Evolutionary conservation across 2,797 vertebrate genomes (phyloP).

Genomic region (Chromobotia macracanthus): DNA sequence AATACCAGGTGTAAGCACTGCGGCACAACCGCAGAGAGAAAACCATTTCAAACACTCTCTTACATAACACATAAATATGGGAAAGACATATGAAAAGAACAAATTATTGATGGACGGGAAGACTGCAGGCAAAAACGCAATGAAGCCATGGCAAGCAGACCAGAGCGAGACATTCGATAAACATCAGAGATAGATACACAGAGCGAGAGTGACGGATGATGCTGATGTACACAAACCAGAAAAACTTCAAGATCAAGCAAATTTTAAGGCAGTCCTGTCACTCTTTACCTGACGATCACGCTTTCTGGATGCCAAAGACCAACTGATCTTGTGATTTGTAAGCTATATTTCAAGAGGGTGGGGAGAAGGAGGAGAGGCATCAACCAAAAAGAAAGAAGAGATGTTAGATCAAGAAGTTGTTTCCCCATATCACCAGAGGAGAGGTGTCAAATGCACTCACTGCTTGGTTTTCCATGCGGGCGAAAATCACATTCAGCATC

Average conservation of each 20-base stretch:
- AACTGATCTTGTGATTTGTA: constrained; percentile 88
- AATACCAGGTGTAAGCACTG: not conserved
- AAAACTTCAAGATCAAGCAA: constrained; percentile 76
- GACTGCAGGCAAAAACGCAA: constrained; percentile 52
- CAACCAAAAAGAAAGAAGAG: constrained; percentile 78
- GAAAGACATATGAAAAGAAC: constrained; percentile 32
- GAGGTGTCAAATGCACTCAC: constrained; percentile 78
- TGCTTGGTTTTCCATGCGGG: constrained; percentile 99
- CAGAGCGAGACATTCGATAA: constrained; percentile 60
- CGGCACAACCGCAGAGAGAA: constrained; percentile 2
- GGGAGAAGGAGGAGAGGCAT: constrained; percentile 70
- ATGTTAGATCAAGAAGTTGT: constrained; percentile 51
- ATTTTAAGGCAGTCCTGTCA: constrained; percentile 71
- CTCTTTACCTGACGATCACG: constrained; percentile 86
- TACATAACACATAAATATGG: constrained; percentile 39
- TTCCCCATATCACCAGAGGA: constrained; percentile 41
- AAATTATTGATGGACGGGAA: constrained; percentile 24
- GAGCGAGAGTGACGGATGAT: constrained; percentile 57
- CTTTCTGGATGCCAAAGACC: constrained; percentile 86
- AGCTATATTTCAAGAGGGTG: constrained; percentile 77
- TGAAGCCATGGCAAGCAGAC: constrained; percentile 49
- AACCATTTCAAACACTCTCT: constrained; percentile 10
- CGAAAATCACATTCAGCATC: constrained; percentile 99
- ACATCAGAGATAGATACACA: constrained; percentile 58
- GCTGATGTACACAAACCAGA: constrained; percentile 63